These are phyloP conservation scores for Rhynchophorus ferrugineus DNA, from an alignment of 1,140 invertebrate genomes.

Conservation along the genomic window DNA sequence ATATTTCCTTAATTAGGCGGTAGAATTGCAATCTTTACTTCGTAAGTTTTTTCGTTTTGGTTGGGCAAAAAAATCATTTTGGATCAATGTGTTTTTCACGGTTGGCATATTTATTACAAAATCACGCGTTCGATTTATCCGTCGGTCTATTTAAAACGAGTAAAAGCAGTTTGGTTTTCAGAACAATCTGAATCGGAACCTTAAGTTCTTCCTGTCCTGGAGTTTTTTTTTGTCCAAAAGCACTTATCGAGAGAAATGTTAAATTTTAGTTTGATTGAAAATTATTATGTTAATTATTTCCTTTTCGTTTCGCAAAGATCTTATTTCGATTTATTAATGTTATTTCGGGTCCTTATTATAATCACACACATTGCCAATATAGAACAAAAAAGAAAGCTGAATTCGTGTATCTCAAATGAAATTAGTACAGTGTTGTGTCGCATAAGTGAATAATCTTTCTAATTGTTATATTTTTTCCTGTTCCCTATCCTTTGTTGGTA, in stretches of 20 bases:
- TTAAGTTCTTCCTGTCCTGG: no score
- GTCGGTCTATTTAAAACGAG: no score
- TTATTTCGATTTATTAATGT: background rate
- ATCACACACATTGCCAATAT: background rate
- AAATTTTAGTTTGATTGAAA: background rate
- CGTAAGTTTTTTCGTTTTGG: slow-evolving; percentile 4
- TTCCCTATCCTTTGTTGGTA: no score
- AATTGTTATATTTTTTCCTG: background rate
- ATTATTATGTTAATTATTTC: background rate
- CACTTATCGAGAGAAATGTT: background rate
- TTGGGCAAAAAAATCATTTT: no score
- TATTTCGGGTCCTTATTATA: background rate
- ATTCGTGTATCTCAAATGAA: background rate
- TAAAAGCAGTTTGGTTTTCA: no score
- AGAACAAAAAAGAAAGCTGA: background rate
- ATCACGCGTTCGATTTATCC: no score
- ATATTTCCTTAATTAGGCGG: slow-evolving; percentile 2
- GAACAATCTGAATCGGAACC: no score
- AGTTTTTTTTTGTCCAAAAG: background rate
- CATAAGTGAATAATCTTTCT: no score
- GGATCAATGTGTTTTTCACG: no score
- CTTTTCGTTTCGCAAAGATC: background rate
- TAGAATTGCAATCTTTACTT: slow-evolving; percentile 17
- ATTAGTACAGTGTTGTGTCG: background rate
- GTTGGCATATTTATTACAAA: no score